Evolutionary conservation across 2,888 invertebrate genomes (phyloP).

Genomic region (Eretmocerus hayati): DNA sequence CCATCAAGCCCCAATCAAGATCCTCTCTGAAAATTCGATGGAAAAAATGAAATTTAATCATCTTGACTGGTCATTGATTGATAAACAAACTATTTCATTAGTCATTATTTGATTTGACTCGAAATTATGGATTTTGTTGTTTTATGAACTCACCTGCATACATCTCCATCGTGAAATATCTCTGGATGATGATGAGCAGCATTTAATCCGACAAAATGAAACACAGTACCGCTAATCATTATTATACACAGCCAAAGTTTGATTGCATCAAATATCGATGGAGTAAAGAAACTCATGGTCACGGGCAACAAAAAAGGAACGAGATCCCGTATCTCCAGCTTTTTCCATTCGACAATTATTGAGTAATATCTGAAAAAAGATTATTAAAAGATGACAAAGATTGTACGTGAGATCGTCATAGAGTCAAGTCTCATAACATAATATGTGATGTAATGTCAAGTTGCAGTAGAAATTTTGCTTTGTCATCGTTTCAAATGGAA

Average conservation of each 20-base stretch:
- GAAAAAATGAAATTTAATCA: too few relatives aligned
- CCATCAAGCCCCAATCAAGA: slow-evolving; percentile 71
- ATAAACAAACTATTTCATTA: too few relatives aligned
- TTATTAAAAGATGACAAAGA: background rate
- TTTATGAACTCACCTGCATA: slow-evolving; percentile 53
- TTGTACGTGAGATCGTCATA: too few relatives aligned
- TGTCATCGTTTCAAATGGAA: too few relatives aligned
- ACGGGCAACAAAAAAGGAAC: slow-evolving; percentile 46
- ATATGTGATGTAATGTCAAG: too few relatives aligned
- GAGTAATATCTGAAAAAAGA: slow-evolving; percentile 30
- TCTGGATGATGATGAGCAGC: slow-evolving; percentile 76
- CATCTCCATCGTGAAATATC: slow-evolving; percentile 73
- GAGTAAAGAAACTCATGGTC: slow-evolving; percentile 44
- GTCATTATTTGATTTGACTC: too few relatives aligned
- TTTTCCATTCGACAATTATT: slow-evolving; percentile 20
- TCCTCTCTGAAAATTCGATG: slow-evolving; percentile 44
- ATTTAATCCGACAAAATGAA: slow-evolving; percentile 60
- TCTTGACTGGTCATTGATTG: too few relatives aligned
- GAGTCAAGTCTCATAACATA: too few relatives aligned
- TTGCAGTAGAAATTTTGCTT: too few relatives aligned
- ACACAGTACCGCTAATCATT: slow-evolving; percentile 54
- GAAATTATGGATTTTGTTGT: too few relatives aligned
- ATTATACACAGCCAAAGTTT: slow-evolving; percentile 54
- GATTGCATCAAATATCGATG: slow-evolving; percentile 40
- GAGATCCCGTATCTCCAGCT: slow-evolving; percentile 32